phyloP scores from a whole-genome alignment of 2,797 vertebrate genomes.

The Chelonia mydas region DNA sequence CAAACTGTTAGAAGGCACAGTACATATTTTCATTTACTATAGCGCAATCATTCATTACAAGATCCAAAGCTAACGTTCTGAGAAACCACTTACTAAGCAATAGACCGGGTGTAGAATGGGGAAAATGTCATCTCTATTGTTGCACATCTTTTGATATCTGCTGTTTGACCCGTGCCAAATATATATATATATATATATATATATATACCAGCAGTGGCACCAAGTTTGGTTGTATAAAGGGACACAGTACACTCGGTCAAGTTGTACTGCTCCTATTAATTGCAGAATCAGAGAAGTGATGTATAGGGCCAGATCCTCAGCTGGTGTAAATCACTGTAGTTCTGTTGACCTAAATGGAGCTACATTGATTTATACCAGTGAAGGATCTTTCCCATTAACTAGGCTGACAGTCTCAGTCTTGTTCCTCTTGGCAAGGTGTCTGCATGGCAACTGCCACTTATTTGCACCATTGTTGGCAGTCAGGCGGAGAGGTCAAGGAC shows the following conservation, averaged over 20 bases:
- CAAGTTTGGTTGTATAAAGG: background rate
- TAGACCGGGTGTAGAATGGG: background rate
- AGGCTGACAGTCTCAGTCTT: conserved; percentile 44
- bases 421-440: conserved; percentile 14
- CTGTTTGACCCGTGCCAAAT: background rate
- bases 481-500: conserved; percentile 52
- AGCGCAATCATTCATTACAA: background rate
- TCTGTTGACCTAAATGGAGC: background rate
- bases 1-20: background rate
- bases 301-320: background rate
- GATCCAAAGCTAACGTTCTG: background rate
- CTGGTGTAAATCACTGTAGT: background rate
- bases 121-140: background rate
- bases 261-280: background rate
- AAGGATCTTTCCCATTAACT: background rate
- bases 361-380: background rate
- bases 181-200: no score
- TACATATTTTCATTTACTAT: background rate
- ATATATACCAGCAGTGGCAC: background rate
- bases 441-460: background rate
- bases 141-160: accelerated
- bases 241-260: background rate
- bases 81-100: background rate
- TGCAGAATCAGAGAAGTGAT: background rate
- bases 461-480: background rate